A percentile compares a stretch with the other conserved stretches of the same genome.
Evolutionary conservation across 2,888 invertebrate species (phyloP).

Genomic region (Microctonus aethiopoides): DNA sequence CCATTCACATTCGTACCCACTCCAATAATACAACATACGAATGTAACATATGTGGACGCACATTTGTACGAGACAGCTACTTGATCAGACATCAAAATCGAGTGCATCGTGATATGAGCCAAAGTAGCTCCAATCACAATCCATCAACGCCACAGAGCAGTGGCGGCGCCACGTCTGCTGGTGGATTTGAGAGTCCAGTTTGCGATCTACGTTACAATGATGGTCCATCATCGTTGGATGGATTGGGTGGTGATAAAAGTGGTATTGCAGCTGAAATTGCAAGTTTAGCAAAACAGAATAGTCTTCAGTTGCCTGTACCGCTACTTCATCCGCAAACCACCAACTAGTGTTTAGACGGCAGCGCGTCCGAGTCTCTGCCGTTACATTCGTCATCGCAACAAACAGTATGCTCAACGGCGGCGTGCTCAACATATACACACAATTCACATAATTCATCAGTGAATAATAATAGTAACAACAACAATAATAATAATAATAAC

Average conservation of each 20-base stretch:
- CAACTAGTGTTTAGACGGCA: conserved; percentile 65
- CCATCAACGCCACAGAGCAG: conserved; percentile 64
- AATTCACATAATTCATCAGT: conserved; percentile 26
- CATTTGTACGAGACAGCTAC: conserved; percentile 82
- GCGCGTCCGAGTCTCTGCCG: conserved; percentile 57
- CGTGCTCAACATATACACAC: conserved; percentile 49
- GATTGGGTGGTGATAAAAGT: conserved; percentile 56
- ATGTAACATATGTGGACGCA: conserved; percentile 80
- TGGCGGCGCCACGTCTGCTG: conserved; percentile 43
- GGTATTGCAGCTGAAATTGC: conserved; percentile 63
- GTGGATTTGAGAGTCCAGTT: conserved; percentile 65
- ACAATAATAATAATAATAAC: conserved; percentile 14
- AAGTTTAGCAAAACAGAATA: conserved; percentile 64
- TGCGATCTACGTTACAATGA: conserved; percentile 65
- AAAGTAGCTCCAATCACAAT: conserved; percentile 60
- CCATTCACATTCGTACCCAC: conserved; percentile 81
- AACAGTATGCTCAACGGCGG: conserved; percentile 58
- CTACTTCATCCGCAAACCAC: conserved; percentile 65
- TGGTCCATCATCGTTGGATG: conserved; percentile 63
- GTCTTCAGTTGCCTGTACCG: conserved; percentile 65
- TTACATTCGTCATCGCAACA: conserved; percentile 48
- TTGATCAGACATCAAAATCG: conserved; percentile 82
- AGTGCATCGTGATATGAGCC: conserved; percentile 73
- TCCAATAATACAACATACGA: conserved; percentile 77
- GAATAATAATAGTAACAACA: conserved; percentile 21